Evolutionary conservation across 2,113 vertebrate species (phyloP).

Genomic region (Macquaria ambigua): DNA sequence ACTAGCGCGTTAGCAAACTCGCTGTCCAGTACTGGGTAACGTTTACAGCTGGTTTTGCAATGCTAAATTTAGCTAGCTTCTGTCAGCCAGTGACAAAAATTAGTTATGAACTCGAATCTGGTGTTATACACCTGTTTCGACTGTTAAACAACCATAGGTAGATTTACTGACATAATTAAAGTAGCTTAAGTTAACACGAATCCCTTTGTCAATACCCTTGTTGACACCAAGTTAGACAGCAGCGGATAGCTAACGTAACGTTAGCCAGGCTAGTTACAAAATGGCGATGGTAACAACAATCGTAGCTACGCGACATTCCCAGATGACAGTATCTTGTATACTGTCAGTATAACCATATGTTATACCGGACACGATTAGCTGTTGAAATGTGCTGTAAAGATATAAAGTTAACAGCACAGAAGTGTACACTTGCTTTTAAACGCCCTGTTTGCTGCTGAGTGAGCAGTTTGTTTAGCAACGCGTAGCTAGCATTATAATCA

Average conservation of each 20-base stretch:
- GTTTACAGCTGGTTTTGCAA: slow-evolving; percentile 69
- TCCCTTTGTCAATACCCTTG: slow-evolving; percentile 2
- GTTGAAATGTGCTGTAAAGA: background rate
- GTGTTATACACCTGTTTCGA: rapidly evolving
- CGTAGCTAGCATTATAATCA: slow-evolving; percentile 66
- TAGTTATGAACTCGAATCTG: background rate
- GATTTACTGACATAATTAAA: background rate
- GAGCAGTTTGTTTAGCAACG: slow-evolving; percentile 42
- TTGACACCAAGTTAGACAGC: slow-evolving; percentile 60
- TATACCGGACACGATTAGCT: background rate
- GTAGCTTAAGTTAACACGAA: too few relatives aligned
- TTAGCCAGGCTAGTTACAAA: slow-evolving; percentile 81
- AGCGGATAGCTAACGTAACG: slow-evolving; percentile 58
- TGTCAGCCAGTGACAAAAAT: slow-evolving; percentile 11
- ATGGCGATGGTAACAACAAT: slow-evolving; percentile 85
- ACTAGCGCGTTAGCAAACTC: slow-evolving; percentile 35
- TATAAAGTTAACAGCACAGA: background rate
- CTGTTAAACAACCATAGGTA: background rate
- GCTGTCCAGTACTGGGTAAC: slow-evolving; percentile 39
- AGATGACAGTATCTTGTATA: slow-evolving; percentile 67
- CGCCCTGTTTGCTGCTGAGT: slow-evolving; percentile 32
- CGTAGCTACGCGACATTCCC: slow-evolving; percentile 81
- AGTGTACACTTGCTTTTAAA: background rate
- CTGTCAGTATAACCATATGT: slow-evolving; percentile 47
- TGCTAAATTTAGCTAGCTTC: slow-evolving; percentile 54